Percentiles rank a stretch among this genome's conserved stretches.
Conservation (phyloP, 2,113 vertebrate genomes). For the Xiphophorus maculatus region DNA sequence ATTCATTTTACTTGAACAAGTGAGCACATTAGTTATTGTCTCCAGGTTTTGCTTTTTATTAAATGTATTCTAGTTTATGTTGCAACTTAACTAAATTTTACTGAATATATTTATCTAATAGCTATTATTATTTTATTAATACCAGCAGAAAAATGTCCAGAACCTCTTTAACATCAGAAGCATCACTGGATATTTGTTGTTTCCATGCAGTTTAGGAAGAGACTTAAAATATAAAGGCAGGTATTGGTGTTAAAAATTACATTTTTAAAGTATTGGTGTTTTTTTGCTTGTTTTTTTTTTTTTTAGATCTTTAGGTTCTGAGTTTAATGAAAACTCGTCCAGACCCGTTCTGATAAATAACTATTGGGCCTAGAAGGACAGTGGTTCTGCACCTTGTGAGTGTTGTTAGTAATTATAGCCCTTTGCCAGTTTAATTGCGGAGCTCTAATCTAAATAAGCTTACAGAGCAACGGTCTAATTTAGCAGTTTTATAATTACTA, state of each 20-base stretch:
- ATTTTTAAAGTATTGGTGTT: not conserved
- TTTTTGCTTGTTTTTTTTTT: not conserved
- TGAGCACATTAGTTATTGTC: not conserved
- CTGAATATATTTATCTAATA: not conserved
- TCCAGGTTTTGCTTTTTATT: not conserved
- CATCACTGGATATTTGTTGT: too few relatives aligned
- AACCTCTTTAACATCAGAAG: too few relatives aligned
- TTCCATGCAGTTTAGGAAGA: not conserved
- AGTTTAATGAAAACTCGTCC: conserved; percentile 5
- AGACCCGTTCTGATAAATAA: conserved; percentile 9
- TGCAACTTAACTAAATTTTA: not conserved
- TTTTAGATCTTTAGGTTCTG: not conserved
- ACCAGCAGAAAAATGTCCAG: too few relatives aligned
- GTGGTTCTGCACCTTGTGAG: conserved; percentile 50
- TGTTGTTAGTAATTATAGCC: conserved; percentile 77
- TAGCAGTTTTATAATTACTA: conserved; percentile 81
- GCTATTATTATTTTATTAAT: too few relatives aligned
- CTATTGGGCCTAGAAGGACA: not conserved
- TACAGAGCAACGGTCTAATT: conserved; percentile 74
- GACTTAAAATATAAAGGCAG: not conserved
- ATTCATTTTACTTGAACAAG: not conserved
- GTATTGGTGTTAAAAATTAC: not conserved
- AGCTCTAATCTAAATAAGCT: conserved; percentile 71
- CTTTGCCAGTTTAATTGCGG: conserved; percentile 79
- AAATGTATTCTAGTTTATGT: not conserved